A percentile compares a stretch with the other conserved stretches of the same genome.
These are phyloP conservation scores for Dyspetes luteomarginatus DNA, from an alignment of 2,888 invertebrate genomes.

Conservation along the genomic window DNA sequence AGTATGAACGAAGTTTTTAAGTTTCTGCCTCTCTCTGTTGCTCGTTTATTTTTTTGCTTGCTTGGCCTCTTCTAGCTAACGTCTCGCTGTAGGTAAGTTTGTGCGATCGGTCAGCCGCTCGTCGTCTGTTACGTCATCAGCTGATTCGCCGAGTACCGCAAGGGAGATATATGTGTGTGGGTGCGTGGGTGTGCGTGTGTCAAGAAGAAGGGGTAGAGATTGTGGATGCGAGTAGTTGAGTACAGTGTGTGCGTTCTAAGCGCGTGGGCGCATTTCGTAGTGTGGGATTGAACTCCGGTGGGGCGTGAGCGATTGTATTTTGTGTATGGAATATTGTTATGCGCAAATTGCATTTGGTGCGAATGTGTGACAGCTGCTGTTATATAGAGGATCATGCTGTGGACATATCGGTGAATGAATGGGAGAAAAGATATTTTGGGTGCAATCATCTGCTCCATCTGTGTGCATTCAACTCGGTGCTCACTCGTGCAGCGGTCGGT, in stretches of 20 bases:
- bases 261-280: too few relatives aligned
- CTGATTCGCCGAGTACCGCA: conserved; percentile 72
- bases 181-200: conserved; percentile 14
- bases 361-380: too few relatives aligned
- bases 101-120: conserved; percentile 65
- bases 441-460: too few relatives aligned
- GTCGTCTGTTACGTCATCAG: conserved; percentile 80
- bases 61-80: conserved; percentile 17
- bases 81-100: conserved; percentile 18
- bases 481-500: neutral
- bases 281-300: too few relatives aligned
- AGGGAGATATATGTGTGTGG: conserved; percentile 13
- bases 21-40: conserved; percentile 44
- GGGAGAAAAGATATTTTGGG: too few relatives aligned
- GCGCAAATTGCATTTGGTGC: neutral
- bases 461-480: neutral
- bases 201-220: conserved; percentile 5
- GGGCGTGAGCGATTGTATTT: too few relatives aligned
- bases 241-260: too few relatives aligned
- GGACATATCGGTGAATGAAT: too few relatives aligned
- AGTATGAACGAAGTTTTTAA: too few relatives aligned
- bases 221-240: neutral
- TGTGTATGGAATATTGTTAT: too few relatives aligned
- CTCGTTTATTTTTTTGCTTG: conserved; percentile 39
- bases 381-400: too few relatives aligned